phyloP scores from a whole-genome alignment of 1,140 invertebrate species.

The Eupristina koningsbergeri region DNA sequence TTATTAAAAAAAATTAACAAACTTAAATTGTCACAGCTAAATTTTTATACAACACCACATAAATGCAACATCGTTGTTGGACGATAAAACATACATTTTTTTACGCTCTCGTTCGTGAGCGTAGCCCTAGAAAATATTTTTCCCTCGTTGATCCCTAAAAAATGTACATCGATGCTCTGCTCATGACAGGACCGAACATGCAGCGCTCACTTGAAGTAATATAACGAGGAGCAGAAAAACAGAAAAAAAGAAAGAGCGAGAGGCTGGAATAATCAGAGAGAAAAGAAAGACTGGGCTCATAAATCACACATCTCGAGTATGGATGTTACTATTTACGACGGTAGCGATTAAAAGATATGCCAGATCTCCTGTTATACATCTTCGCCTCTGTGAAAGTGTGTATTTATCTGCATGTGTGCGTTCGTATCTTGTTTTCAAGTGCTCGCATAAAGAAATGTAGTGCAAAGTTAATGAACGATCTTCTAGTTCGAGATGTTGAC shows the following conservation, averaged over 20 bases:
- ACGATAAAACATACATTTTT: constrained; percentile 11
- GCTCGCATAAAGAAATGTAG: not conserved
- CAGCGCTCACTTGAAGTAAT: not conserved
- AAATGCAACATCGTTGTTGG: not conserved
- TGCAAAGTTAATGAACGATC: not conserved
- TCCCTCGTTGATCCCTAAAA: not conserved
- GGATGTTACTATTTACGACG: not conserved
- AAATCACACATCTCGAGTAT: constrained; percentile 16
- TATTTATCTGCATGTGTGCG: too few species aligned
- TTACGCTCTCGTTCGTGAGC: not conserved
- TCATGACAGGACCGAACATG: not conserved
- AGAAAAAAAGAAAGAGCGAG: not conserved
- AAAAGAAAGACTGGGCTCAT: constrained; percentile 19
- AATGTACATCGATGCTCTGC: constrained; percentile 25
- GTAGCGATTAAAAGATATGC: constrained; percentile 24
- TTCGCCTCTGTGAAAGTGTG: too few species aligned
- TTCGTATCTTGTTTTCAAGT: not conserved
- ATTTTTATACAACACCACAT: not conserved
- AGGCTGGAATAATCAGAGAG: not conserved
- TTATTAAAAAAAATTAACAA: too few species aligned
- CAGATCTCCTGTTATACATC: not conserved
- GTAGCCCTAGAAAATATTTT: constrained; percentile 4
- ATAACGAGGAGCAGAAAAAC: not conserved
- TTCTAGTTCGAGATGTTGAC: not conserved
- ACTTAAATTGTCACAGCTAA: too few species aligned